Conservation (phyloP, 2,113 vertebrate genomes). For the Cinclus mexicanus region DNA sequence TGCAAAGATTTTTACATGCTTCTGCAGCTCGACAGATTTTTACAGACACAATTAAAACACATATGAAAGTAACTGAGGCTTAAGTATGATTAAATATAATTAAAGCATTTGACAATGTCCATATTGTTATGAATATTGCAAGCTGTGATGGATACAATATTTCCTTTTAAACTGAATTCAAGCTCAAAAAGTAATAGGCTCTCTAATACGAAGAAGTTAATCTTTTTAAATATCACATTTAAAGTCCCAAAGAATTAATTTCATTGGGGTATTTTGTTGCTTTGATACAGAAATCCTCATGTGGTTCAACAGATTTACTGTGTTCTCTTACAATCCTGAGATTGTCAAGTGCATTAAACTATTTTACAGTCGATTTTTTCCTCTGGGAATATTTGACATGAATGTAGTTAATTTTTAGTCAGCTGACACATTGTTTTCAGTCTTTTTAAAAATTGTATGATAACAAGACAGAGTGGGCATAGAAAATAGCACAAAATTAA, state of each 20-base stretch:
- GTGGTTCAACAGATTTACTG: neutral
- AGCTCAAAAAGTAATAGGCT: neutral
- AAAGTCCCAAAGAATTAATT: neutral
- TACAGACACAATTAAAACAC: neutral
- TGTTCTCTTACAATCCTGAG: neutral
- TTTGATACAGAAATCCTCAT: neutral
- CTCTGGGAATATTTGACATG: neutral
- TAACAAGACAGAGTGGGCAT: neutral
- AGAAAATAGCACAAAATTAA: neutral
- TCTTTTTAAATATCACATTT: neutral
- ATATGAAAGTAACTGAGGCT: neutral
- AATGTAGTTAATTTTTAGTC: constrained; percentile 11
- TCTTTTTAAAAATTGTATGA: neutral
- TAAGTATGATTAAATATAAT: neutral
- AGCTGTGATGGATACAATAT: neutral
- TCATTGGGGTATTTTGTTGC: neutral
- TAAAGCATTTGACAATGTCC: neutral
- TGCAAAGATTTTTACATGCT: neutral
- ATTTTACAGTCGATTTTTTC: neutral
- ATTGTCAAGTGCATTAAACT: neutral
- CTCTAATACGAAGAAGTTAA: neutral
- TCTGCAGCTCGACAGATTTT: neutral
- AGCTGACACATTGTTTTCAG: neutral
- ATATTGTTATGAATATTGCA: neutral
- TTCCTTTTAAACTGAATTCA: neutral